Conservation (phyloP, 2,113 vertebrate species). For the Tichodroma muraria region DNA sequence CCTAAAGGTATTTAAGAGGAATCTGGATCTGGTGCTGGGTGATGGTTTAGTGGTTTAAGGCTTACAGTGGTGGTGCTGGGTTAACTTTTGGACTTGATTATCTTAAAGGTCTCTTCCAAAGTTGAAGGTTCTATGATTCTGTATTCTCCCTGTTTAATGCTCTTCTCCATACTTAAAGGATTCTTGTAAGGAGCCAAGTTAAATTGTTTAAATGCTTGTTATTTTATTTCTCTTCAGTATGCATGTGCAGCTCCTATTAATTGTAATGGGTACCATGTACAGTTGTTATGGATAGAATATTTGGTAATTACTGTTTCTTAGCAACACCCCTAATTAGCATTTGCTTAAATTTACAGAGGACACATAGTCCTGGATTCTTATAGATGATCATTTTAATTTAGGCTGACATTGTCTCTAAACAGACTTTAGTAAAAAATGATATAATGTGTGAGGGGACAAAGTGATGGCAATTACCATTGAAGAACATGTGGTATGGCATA, state of each 20-base stretch:
- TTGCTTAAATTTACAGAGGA: neutral
- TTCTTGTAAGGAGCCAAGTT: neutral
- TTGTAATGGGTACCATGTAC: neutral
- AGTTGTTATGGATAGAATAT: neutral
- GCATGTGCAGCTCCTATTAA: neutral
- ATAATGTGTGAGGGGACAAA: neutral
- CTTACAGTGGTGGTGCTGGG: neutral
- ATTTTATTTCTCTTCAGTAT: neutral
- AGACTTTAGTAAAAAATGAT: neutral
- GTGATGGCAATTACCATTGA: neutral
- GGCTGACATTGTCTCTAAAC: neutral
- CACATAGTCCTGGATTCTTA: neutral
- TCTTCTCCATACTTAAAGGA: neutral
- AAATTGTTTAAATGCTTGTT: neutral
- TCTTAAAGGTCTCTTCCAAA: neutral
- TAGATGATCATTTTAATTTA: neutral
- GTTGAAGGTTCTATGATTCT: neutral
- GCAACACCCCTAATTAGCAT: neutral
- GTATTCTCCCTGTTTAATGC: neutral
- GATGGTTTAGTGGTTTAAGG: neutral
- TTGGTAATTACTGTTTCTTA: neutral
- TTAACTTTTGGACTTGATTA: neutral
- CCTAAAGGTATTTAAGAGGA: neutral
- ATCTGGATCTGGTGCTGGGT: accelerated
- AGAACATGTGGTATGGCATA: neutral